A percentile compares a stretch with the other conserved stretches of the same genome.
Conservation (phyloP, 2,888 invertebrate species). For the Pegoplata infirma region DNA sequence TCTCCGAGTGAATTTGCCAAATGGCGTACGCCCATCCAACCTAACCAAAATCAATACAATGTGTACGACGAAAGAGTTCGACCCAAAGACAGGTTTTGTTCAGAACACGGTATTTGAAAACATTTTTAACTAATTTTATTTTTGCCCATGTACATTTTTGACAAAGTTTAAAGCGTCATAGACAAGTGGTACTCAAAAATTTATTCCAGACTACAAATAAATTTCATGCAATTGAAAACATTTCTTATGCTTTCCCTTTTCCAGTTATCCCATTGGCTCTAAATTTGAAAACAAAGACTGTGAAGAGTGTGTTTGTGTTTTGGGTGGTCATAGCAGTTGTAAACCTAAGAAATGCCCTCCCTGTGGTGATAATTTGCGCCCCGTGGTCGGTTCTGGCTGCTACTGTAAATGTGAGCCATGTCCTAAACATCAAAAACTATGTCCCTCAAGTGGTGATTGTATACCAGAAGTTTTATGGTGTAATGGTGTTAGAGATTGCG, state of each 20-base stretch:
- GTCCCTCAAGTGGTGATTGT: constrained; percentile 87
- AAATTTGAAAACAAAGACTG: constrained; percentile 86
- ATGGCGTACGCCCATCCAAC: no score
- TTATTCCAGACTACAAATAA: no score
- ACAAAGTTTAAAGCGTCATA: no score
- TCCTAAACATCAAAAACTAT: constrained; percentile 82
- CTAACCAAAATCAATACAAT: no score
- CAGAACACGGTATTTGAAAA: no score
- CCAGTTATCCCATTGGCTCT: constrained; percentile 85
- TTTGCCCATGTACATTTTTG: no score
- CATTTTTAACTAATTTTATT: no score
- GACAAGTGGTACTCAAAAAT: no score
- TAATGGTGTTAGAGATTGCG: constrained; percentile 88
- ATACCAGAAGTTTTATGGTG: constrained; percentile 87
- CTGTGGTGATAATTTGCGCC: constrained; percentile 81
- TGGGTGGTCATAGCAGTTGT: constrained; percentile 86
- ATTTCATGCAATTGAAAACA: background rate
- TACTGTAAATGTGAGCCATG: constrained; percentile 87
- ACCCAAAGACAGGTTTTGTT: no score
- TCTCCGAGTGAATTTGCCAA: no score
- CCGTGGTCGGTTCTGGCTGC: constrained; percentile 84
- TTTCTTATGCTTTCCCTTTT: no score
- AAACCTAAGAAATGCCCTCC: constrained; percentile 83
- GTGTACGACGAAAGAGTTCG: no score
- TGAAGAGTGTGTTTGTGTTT: constrained; percentile 87